These are phyloP conservation scores for Labroides dimidiatus DNA, from an alignment of 2,797 vertebrate genomes.

Conservation along the genomic window DNA sequence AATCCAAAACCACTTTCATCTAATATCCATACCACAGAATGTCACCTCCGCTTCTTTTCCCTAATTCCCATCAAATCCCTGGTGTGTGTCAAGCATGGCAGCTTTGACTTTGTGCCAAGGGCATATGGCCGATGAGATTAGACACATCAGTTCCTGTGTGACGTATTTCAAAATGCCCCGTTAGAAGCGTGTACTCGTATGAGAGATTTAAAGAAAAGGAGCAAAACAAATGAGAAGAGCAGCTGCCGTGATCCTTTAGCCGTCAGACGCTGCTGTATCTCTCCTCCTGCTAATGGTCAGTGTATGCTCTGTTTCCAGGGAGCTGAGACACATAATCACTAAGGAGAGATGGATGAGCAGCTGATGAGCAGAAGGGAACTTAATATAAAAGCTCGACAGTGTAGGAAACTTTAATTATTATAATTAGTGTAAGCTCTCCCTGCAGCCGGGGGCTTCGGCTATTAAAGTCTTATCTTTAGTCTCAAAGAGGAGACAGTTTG, in stretches of 20 bases:
- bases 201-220: conserved; percentile 27
- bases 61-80: conserved; percentile 61
- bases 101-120: conserved; percentile 73
- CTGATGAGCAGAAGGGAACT: conserved; percentile 42
- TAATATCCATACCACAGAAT: conserved; percentile 48
- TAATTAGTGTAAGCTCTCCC: conserved; percentile 60
- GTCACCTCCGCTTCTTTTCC: conserved; percentile 37
- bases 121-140: conserved; percentile 63
- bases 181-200: conserved; percentile 14
- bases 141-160: conserved; percentile 46
- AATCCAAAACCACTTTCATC: conserved; percentile 54
- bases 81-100: conserved; percentile 37
- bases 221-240: conserved; percentile 44
- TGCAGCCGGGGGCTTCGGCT: conserved; percentile 49
- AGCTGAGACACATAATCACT: conserved; percentile 31
- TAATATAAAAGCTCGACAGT: conserved; percentile 58
- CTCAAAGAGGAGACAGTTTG: conserved; percentile 37
- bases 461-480: conserved; percentile 44
- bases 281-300: conserved; percentile 25
- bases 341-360: conserved; percentile 46
- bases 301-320: conserved; percentile 23
- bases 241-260: conserved; percentile 13
- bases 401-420: conserved; percentile 72
- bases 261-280: conserved; percentile 14
- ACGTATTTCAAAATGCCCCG: conserved; percentile 55